Evolutionary conservation across 1,140 invertebrate genomes (phyloP), one percentile per base, ranked within the genome.

Genomic region (Neodiprion pinetum): DNA sequence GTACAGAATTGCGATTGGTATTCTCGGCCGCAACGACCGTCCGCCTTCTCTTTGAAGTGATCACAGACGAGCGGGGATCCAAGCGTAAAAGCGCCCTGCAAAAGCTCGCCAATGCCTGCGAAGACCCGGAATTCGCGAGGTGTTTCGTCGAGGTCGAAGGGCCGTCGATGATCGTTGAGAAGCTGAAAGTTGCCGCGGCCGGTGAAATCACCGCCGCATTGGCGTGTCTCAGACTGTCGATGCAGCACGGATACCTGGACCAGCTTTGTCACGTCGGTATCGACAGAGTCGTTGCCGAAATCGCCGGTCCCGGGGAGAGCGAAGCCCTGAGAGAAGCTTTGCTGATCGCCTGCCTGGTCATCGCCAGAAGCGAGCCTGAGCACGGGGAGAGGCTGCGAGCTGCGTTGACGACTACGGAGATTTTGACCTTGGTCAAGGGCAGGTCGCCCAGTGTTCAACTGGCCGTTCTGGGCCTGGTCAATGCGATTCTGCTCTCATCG

Each of bases 281-380:
- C 11, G 67, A 69, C 67, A 69, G 67, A 69, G 67, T 69, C 11
- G 67, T 69, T 12, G 67, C 67, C 5, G 67, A 69, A 23, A 69
- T 69, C 11, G 67, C 67, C 40, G 67, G 67, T 17, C 67, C 67
- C 21, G 67, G 67, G 17, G 67, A 69, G 40, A 69, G 67, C 67
- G 21, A 21, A 12, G 67, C 67, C 21, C 67, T 69, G 21, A 11
- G 67, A 4, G 67, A 69, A 69, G 67, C 67, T 5, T 14, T 69
- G 40, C 40, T 47, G 10, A 69, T 23, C 0, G 67, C 21, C 0
- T 69, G 67, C 21, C 67, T 69, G 21, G 40, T 69, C 17, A 11
- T 69, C 40, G 67, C 67, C 40, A 14, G 40, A 11, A 69, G 40
- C n/a, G 67, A 69, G 0, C 10, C 17, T 47, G 67, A 69, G 11